These are phyloP conservation scores for Odontamblyopus rebecca DNA, from an alignment of 2,797 vertebrate genomes.

Conservation along the genomic window DNA sequence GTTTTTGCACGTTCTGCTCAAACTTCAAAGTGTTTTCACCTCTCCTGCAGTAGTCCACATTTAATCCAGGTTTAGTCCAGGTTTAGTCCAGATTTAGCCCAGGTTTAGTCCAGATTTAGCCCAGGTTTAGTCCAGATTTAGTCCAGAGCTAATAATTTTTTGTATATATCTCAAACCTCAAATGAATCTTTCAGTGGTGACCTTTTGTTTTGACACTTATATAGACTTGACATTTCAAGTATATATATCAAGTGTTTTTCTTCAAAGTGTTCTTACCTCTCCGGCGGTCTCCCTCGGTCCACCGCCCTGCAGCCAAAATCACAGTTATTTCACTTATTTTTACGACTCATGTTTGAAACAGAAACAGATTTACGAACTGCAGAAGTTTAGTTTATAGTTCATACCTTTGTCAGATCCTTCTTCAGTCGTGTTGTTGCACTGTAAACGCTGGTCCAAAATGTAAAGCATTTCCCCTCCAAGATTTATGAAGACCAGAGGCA, in stretches of 20 bases:
- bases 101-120: no score
- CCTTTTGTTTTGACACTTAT: background rate
- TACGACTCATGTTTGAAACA: background rate
- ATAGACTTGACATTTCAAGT: no score
- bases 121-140: no score
- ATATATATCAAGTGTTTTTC: no score
- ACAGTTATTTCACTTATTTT: background rate
- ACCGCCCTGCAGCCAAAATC: slow-evolving; percentile 57
- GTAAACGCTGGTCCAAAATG: slow-evolving; percentile 91
- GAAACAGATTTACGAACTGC: background rate
- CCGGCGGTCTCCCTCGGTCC: slow-evolving; percentile 74
- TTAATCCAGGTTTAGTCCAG: no score
- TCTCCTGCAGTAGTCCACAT: no score
- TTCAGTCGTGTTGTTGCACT: slow-evolving; percentile 82
- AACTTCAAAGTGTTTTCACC: background rate
- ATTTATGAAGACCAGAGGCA: slow-evolving; percentile 92
- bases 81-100: no score
- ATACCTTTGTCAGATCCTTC: slow-evolving; percentile 89
- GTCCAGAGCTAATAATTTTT: no score
- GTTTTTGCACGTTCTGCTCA: background rate
- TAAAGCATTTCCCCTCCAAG: slow-evolving; percentile 97
- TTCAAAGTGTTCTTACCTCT: slow-evolving; percentile 61
- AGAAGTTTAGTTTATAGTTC: background rate
- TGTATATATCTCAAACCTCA: background rate
- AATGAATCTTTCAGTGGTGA: background rate